Conservation (phyloP, 2,888 invertebrate genomes). For the Phengaris alcon region DNA sequence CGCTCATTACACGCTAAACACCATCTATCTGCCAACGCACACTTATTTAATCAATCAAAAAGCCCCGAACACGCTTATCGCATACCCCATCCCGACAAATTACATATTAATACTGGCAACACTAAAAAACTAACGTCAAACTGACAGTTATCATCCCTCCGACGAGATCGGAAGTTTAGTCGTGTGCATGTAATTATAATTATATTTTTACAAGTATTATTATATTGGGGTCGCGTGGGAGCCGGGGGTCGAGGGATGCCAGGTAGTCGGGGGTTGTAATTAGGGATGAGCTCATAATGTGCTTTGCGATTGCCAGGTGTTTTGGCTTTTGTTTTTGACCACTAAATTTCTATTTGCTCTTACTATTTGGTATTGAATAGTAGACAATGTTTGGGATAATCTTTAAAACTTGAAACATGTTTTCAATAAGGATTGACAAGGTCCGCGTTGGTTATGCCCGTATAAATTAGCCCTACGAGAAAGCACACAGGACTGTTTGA, state of each 20-base stretch:
- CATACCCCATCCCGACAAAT: constrained; percentile 69
- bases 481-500: too few species aligned
- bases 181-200: constrained; percentile 72
- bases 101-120: constrained; percentile 72
- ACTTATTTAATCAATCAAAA: constrained; percentile 76
- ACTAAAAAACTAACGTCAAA: constrained; percentile 65
- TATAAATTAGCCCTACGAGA: too few species aligned
- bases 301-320: constrained; percentile 64
- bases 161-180: constrained; percentile 62
- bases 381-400: constrained; percentile 6
- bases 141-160: constrained; percentile 56
- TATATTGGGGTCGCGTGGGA: constrained; percentile 64
- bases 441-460: too few species aligned
- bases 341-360: neutral
- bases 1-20: constrained; percentile 57
- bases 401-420: neutral
- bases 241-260: constrained; percentile 52
- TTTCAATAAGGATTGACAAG: neutral
- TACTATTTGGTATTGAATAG: neutral
- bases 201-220: constrained; percentile 72
- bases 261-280: constrained; percentile 49
- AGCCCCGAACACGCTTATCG: constrained; percentile 64
- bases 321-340: constrained; percentile 34
- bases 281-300: constrained; percentile 62
- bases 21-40: constrained; percentile 67